phyloP scores from a whole-genome alignment of 2,888 invertebrate species.

The Sicus ferrugineus region DNA sequence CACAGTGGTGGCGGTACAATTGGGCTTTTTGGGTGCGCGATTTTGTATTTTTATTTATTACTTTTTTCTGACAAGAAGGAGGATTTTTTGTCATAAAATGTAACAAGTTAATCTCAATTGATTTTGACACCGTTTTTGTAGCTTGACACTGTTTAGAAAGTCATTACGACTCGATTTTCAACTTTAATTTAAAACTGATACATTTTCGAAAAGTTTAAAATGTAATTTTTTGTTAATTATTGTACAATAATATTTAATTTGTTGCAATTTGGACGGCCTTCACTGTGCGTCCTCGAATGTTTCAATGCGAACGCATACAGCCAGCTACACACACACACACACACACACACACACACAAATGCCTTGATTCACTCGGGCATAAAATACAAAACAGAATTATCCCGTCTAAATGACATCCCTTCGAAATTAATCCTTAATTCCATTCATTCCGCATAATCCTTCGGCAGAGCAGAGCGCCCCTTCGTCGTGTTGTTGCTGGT shows the following conservation, averaged over 20 bases:
- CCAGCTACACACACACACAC: constrained; percentile 38
- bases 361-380: constrained; percentile 49
- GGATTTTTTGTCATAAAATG: too few relatives aligned
- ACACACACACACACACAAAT: constrained; percentile 34
- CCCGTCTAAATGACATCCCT: constrained; percentile 65
- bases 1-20: constrained; percentile 35
- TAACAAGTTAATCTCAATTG: not conserved
- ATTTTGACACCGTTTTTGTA: too few relatives aligned
- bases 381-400: constrained; percentile 60
- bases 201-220: too few relatives aligned
- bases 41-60: too few relatives aligned
- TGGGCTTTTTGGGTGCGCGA: not conserved
- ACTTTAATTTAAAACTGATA: too few relatives aligned
- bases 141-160: too few relatives aligned
- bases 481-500: constrained; percentile 8
- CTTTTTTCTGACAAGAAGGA: too few relatives aligned
- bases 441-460: constrained; percentile 65
- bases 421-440: constrained; percentile 65
- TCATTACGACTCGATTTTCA: too few relatives aligned
- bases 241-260: not conserved
- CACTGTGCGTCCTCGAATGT: constrained; percentile 40
- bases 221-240: not conserved
- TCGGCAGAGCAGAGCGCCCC: constrained; percentile 39
- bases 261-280: not conserved
- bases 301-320: constrained; percentile 54